Percentiles rank a stretch among this genome's conserved stretches.
Evolutionary conservation across 2,888 invertebrate species (phyloP).

Genomic region (Parascotia fuliginaria): DNA sequence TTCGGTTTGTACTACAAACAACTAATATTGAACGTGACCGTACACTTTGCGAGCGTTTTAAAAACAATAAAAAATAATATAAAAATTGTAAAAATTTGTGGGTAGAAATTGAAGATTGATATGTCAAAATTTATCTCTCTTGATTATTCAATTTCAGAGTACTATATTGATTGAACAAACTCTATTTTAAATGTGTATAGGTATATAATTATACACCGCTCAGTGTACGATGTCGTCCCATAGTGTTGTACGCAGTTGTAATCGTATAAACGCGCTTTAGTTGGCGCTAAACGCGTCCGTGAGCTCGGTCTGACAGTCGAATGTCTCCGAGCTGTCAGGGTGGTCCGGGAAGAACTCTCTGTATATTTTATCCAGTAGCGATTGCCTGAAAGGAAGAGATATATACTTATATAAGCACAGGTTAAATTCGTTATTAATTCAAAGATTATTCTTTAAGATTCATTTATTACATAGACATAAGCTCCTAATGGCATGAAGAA

Average conservation of each 20-base stretch:
- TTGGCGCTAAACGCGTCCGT: slow-evolving; percentile 69
- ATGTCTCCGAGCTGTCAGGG: slow-evolving; percentile 87
- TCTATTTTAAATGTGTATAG: neutral
- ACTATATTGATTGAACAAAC: slow-evolving; percentile 20
- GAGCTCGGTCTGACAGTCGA: slow-evolving; percentile 76
- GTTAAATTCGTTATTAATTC: too few species aligned
- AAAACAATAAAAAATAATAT: slow-evolving; percentile 1
- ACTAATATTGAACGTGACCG: slow-evolving; percentile 54
- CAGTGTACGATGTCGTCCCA: slow-evolving; percentile 41
- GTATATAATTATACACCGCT: too few species aligned
- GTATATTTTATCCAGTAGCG: slow-evolving; percentile 92
- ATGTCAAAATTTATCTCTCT: slow-evolving; percentile 36
- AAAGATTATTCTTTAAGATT: too few species aligned
- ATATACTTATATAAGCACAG: neutral
- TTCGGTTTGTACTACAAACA: slow-evolving; percentile 58
- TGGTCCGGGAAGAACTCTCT: slow-evolving; percentile 92
- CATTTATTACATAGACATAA: too few species aligned
- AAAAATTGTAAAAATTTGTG: slow-evolving; percentile 2
- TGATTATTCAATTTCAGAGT: slow-evolving; percentile 19
- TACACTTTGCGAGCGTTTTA: slow-evolving; percentile 45
- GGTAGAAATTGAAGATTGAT: slow-evolving; percentile 23
- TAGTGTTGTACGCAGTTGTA: slow-evolving; percentile 30
- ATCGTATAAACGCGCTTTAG: slow-evolving; percentile 51
- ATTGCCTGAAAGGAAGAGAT: slow-evolving; percentile 85
- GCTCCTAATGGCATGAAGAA: too few species aligned